Percentiles rank a stretch among this genome's conserved stretches.
phyloP scores from a whole-genome alignment of 2,797 vertebrate genomes.

The Anolis apletophallus region DNA sequence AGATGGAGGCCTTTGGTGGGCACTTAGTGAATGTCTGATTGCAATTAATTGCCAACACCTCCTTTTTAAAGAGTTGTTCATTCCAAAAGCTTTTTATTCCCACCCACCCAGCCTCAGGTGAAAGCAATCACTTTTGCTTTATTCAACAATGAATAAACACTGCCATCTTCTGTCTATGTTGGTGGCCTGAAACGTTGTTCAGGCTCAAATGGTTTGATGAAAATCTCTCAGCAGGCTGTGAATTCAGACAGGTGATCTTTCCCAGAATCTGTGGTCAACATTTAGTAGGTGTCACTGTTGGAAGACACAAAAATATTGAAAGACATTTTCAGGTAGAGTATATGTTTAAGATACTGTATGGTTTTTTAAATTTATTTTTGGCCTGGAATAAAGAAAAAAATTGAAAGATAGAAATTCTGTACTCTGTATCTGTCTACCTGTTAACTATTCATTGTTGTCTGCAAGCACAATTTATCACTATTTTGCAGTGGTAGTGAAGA shows the following conservation, averaged over 20 bases:
- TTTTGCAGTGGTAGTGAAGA: not conserved
- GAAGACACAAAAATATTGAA: not conserved
- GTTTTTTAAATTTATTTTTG: slow-evolving; percentile 15
- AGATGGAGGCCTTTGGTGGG: slow-evolving; percentile 24
- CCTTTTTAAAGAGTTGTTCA: slow-evolving; percentile 51
- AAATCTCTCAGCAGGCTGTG: not conserved
- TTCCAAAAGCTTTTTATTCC: slow-evolving; percentile 34
- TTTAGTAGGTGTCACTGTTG: not conserved
- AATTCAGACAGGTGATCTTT: slow-evolving; percentile 11
- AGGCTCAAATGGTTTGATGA: slow-evolving; percentile 14
- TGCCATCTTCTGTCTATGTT: slow-evolving; percentile 78
- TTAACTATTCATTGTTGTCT: not conserved
- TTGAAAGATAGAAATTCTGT: not conserved
- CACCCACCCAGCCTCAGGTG: slow-evolving; percentile 4
- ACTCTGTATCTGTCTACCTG: not conserved
- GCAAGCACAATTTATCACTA: not conserved
- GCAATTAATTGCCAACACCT: slow-evolving; percentile 47
- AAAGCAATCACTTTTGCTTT: slow-evolving; percentile 38
- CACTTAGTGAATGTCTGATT: slow-evolving; percentile 42
- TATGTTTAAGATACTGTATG: slow-evolving; percentile 14
- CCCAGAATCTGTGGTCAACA: not conserved
- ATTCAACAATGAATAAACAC: slow-evolving; percentile 70
- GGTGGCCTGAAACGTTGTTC: not conserved
- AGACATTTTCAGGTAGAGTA: slow-evolving; percentile 3
- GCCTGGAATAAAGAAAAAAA: not conserved